Conservation (phyloP, 2,888 invertebrate species). For the Lacanobia wlatinum region DNA sequence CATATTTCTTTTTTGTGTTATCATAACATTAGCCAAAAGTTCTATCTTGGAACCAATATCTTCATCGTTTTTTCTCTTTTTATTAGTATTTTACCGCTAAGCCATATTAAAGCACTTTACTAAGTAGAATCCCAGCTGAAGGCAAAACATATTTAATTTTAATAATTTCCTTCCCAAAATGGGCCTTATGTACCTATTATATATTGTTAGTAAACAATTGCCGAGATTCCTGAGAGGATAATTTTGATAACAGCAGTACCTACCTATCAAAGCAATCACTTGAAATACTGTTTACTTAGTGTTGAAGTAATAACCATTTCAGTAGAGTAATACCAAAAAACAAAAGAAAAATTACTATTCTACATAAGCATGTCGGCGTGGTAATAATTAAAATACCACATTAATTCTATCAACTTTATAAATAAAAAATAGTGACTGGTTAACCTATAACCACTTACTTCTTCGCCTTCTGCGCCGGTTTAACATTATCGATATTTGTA, state of each 20-base stretch:
- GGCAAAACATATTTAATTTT: not conserved
- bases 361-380: not conserved
- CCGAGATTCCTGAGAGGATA: not conserved
- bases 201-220: slow-evolving; percentile 33
- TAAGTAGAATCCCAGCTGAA: not conserved
- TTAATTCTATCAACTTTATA: slow-evolving; percentile 18
- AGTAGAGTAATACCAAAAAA: not conserved
- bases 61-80: not conserved
- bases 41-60: not conserved
- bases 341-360: not conserved
- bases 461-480: slow-evolving; percentile 84
- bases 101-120: not conserved
- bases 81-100: not conserved
- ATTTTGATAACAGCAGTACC: slow-evolving; percentile 7
- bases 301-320: not conserved
- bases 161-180: not conserved
- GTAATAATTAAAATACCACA: slow-evolving; percentile 9
- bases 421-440: slow-evolving; percentile 50
- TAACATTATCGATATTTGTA: slow-evolving; percentile 83
- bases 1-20: not conserved
- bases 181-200: not conserved
- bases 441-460: slow-evolving; percentile 88
- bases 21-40: not conserved
- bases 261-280: not conserved
- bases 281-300: not conserved